Base-by-base conservation (phyloP, 2,888 invertebrate species). In the Trachelus stipa region DNA sequence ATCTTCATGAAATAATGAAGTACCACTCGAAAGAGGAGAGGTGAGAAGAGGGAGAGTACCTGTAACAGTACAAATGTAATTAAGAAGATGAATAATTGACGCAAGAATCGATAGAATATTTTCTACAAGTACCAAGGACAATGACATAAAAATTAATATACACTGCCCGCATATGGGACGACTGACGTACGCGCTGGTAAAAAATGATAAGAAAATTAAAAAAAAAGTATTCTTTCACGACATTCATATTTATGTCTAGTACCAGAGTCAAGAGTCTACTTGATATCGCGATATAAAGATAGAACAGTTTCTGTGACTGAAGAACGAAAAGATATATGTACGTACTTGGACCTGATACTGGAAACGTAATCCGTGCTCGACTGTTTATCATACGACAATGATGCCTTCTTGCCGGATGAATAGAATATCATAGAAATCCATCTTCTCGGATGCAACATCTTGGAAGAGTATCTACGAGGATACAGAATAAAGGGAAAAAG, bases 381-480 rank as follows among this genome's bases (percentile, higher is more conserved):
- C 56, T 56, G 56, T 56, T 56, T 56, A 56, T 56, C 56, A 56
- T 56, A 23, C 9, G 23, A 23, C 23, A 56, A 56, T 56, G 23
- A 56, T 23, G 56, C 56, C 23, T 56, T 23, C 23, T 56, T 23
- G 23, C 6, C 23, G 56, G 56, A 56, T 9, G 23, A 56, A 23
- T 56, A 56, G 56, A 56, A 9, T 56, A 56, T 56, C 56, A 56
- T 56, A 9, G 56, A 56, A 56, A 56, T 56, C 56, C 56, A 23
- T 56, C 56, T 56, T 80, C 76, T 35, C 68, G 30, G 74, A 35
- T 12, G 69, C 30, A 34, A 68, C 75, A 73, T 74, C 73, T 33
- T 40, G 69, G 35, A 69, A 69, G 74, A 76, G 76, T n/a, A 2
- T 56, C 56, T 15, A 37, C 40, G 9, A 56, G 23, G 0, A 23